These are phyloP conservation scores for Brachyhypopomus occidentalis DNA, from an alignment of 2,113 vertebrate species.

Conservation along the genomic window DNA sequence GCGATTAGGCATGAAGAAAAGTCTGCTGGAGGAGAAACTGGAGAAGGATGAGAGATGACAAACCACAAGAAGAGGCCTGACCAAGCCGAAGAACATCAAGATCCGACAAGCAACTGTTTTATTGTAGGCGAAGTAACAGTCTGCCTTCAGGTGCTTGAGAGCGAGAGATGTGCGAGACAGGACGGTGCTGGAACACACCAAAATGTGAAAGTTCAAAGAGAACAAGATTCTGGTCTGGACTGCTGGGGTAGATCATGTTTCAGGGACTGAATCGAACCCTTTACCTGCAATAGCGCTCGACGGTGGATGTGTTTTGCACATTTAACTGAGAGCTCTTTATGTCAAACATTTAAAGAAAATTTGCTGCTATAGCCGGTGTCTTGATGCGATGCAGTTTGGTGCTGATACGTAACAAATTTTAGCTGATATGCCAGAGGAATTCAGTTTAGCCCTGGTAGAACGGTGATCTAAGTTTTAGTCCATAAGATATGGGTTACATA, in stretches of 20 bases:
- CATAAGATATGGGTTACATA: no score
- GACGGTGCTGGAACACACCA: neutral
- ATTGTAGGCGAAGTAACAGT: constrained; percentile 4
- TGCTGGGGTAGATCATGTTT: no score
- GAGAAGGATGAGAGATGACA: constrained; percentile 1
- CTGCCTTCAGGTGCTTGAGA: neutral
- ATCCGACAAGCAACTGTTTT: constrained; percentile 5
- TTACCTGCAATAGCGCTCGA: neutral
- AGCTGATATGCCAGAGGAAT: no score
- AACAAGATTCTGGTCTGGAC: neutral
- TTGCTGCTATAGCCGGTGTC: neutral
- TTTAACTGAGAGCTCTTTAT: neutral
- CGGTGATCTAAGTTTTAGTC: no score
- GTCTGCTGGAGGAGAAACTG: constrained; percentile 12
- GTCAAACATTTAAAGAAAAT: neutral
- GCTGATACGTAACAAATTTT: no score
- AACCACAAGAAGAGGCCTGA: constrained; percentile 1
- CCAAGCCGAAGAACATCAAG: neutral
- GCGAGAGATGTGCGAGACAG: no score
- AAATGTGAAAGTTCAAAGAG: neutral
- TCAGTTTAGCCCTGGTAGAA: no score
- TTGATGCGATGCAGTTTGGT: neutral
- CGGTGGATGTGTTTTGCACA: neutral
- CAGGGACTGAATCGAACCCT: neutral
- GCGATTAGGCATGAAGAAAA: neutral